Percentiles rank a stretch among this genome's conserved stretches.
phyloP scores from a whole-genome alignment of 2,888 invertebrate genomes.

The Empis stercorea region DNA sequence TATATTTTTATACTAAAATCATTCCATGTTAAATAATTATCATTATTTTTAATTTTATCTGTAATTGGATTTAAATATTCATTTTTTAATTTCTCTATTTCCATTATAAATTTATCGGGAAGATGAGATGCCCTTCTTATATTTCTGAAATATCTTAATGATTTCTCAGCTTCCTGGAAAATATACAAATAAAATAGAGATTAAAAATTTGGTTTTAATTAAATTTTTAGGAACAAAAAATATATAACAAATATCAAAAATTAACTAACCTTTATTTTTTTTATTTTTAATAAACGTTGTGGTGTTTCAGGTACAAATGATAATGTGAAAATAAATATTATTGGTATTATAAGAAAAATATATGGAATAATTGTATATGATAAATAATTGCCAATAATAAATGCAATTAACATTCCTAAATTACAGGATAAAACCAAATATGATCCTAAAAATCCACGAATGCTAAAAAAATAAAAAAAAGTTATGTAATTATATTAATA shows the following conservation, averaged over 20 bases:
- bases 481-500: no score
- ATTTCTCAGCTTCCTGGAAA: slow-evolving; percentile 25
- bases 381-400: slow-evolving; percentile 25
- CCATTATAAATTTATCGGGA: slow-evolving; percentile 22
- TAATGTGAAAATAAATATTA: slow-evolving; percentile 23
- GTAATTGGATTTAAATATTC: slow-evolving; percentile 14
- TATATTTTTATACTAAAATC: slow-evolving; percentile 25
- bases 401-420: slow-evolving; percentile 25
- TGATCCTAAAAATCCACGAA: slow-evolving; percentile 31
- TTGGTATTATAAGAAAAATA: slow-evolving; percentile 18
- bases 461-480: slow-evolving; percentile 15
- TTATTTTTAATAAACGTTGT: slow-evolving; percentile 21
- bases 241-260: background rate
- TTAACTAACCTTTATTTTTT: slow-evolving; percentile 18
- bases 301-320: slow-evolving; percentile 32
- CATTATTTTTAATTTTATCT: slow-evolving; percentile 8
- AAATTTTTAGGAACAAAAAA: background rate
- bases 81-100: slow-evolving; percentile 24
- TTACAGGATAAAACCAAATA: slow-evolving; percentile 27
- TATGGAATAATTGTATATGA: slow-evolving; percentile 23
- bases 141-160: slow-evolving; percentile 29
- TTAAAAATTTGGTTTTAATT: no score
- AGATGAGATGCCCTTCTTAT: slow-evolving; percentile 18
- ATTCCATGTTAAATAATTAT: slow-evolving; percentile 16
- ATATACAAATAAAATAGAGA: no score